Evolutionary conservation across 2,113 vertebrate genomes (phyloP).

Genomic region (Percina caprodes): DNA sequence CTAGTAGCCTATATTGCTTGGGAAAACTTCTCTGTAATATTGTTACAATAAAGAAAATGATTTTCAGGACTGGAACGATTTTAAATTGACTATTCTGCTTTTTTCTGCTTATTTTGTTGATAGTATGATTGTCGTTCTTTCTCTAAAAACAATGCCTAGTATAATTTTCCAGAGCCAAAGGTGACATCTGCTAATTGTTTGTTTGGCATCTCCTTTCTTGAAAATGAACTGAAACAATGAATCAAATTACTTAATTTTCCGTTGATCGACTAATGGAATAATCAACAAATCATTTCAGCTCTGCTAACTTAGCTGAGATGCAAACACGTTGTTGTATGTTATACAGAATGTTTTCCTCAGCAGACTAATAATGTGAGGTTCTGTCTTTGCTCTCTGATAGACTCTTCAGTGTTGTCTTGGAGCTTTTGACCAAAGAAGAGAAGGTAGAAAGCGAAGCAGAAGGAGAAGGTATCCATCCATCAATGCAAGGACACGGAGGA

Average conservation of each 20-base stretch:
- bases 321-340: not conserved
- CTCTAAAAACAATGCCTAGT: not conserved
- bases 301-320: not conserved
- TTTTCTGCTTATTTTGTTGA: not conserved
- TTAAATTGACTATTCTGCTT: too few species aligned
- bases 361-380: not conserved
- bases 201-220: not conserved
- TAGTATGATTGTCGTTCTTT: not conserved
- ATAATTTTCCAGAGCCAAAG: not conserved
- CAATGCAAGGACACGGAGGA: slow-evolving; percentile 86
- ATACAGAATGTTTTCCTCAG: not conserved
- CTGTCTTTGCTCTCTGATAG: slow-evolving; percentile 76
- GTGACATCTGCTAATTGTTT: not conserved
- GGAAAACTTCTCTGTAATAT: too few species aligned
- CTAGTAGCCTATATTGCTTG: too few species aligned
- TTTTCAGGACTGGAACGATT: too few species aligned
- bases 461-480: slow-evolving; percentile 80
- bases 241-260: not conserved
- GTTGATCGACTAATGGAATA: not conserved
- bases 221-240: not conserved
- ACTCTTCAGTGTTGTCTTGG: slow-evolving; percentile 99
- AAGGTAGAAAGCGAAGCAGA: slow-evolving; percentile 53
- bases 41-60: too few species aligned
- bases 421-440: slow-evolving; percentile 95
- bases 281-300: not conserved